Base-by-base conservation (phyloP, 2,113 vertebrate species). In the Saccopteryx leptura region DNA sequence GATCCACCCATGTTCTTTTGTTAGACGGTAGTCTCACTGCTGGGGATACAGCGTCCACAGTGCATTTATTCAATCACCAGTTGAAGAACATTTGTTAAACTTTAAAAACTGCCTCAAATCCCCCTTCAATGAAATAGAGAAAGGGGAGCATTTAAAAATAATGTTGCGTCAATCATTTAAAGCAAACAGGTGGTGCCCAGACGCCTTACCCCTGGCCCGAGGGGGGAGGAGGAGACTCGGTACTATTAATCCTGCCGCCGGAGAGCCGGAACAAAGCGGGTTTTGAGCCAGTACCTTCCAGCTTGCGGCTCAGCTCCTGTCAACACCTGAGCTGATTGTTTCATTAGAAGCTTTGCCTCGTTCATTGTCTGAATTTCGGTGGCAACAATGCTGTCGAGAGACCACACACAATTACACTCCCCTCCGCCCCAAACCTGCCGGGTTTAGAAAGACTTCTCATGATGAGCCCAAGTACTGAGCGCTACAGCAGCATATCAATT, bases 281-380 rank as follows among this genome's bases (percentile, higher is more conserved):
- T 58, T 72, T 74, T 68, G 60, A 68, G 61, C 26, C 7, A 33
- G 5, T 13, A 31, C 13, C 39, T 80, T 14, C 23, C 17, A 15
- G 3, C 33, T 7, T 0, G 2, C 56, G 3, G 3, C 0, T 28
- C 28, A 39, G 31, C 61, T 23, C 46, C 14, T 9, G 1, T 17
- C 50, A 66, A 46, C 24, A 39, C 23, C 71, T 4, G 7, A 17
- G 68, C 2, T 23, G 18, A 9, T 33, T 15, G 48, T 81, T 61
- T 50, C 68, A 63, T 52, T 33, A 78, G 84, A 46, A 76, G 19
- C 74, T 81, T 88, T 75, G 63, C 72, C n/a, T 65, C 23, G 33
- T 65, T 60, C 31, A 31, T 46, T 76, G 21, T 69, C 17, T 50
- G n/a, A 50, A 24, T 46, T 13, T 1, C 21, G 65, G 61, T 23